Base-by-base conservation (phyloP, 2,797 vertebrate genomes). In the Cynodonichthys magdalenae region DNA sequence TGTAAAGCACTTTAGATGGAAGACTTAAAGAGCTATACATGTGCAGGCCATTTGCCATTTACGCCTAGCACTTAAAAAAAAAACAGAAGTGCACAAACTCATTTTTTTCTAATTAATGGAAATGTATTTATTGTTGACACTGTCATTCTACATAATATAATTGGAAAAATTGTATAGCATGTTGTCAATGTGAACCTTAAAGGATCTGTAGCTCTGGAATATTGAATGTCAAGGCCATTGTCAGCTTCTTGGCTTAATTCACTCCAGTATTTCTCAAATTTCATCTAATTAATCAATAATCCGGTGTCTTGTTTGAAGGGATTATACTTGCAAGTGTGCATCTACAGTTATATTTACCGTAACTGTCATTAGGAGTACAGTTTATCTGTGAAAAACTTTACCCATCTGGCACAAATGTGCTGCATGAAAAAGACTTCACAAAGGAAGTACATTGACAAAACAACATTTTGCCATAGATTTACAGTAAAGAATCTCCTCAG, bases 271-370 rank as follows among this genome's bases (percentile, higher is more conserved):
- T 61, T 67, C 75, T 66, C 58, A 57, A 47, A 48, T 75, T 17
- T 15, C 52, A 48, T 79, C n/a, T 64, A 73, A 87, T 81, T 79
- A 84, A 71, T 29, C 61, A 62, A 49, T 55, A 77, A 45, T 62
- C 53, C 55, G 39, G 3, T 60, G 39, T 63, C 31, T 59, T 46
- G 3, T 58, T 70, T 63, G 42, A 56, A 44, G 57, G 18, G 42
- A 2, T 48, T 3, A 0, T 24, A 51, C 42, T 70, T 24, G 19
- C 45, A 71, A 74, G 69, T 74, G 54, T 34, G 27, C 39, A 7
- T 45, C 48, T 12, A 31, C 15, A 56, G 24, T 36, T 65, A 15
- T 66, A 47, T n/a, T 60, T 71, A n/a, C n/a, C n/a, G n/a, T n/a
- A 50, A 24, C 19, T 57, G 41, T 64, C 54, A 53, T 42, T 57